These are phyloP conservation scores for Pristiophorus japonicus DNA, from an alignment of 2,113 vertebrate species.

Conservation along the genomic window DNA sequence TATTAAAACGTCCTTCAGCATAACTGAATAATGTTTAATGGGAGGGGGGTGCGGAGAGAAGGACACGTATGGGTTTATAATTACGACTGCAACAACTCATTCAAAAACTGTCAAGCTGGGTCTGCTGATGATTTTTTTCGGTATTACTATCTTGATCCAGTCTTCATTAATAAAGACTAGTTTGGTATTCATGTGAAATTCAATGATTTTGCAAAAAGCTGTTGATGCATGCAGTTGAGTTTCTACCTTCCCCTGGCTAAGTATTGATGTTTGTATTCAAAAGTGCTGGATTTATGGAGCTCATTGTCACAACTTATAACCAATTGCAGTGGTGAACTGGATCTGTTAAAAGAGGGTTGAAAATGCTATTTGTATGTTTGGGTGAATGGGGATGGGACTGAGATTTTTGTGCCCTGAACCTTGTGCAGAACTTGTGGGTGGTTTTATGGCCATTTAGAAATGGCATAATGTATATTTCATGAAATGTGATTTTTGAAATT, in stretches of 20 bases:
- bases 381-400: constrained; percentile 10
- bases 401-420: neutral
- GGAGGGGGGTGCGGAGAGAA: too few species aligned
- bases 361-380: constrained; percentile 27
- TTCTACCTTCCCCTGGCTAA: constrained; percentile 36
- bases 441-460: neutral
- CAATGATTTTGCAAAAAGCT: constrained; percentile 39
- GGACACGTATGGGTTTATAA: neutral
- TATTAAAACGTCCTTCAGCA: neutral
- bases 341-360: too few species aligned
- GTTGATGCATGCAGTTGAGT: constrained; percentile 55
- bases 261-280: constrained; percentile 39
- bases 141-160: constrained; percentile 36
- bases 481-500: constrained; percentile 2
- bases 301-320: constrained; percentile 42
- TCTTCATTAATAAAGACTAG: constrained; percentile 16
- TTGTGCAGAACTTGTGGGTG: neutral
- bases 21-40: constrained; percentile 26
- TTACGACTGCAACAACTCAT: constrained; percentile 44
- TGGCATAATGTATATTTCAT: constrained; percentile 14
- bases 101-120: constrained; percentile 57
- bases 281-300: constrained; percentile 45
- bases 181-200: neutral
- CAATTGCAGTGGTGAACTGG: constrained; percentile 69
- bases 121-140: constrained; percentile 54